Evolutionary conservation across 2,113 vertebrate species (phyloP).

Genomic region (Poecilia latipinna): DNA sequence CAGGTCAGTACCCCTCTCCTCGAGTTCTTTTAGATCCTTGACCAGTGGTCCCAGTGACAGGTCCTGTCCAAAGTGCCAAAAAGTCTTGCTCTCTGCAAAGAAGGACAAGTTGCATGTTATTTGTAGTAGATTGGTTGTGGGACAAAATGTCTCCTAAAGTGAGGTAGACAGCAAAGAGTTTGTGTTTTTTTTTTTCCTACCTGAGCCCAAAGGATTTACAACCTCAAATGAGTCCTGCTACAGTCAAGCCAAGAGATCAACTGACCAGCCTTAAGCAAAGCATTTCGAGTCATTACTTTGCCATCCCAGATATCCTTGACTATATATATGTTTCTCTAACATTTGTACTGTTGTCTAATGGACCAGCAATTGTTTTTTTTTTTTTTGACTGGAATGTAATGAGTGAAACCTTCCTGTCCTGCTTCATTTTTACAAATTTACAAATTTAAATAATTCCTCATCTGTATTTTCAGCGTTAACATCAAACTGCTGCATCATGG

Average conservation of each 20-base stretch:
- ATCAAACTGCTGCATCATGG: no score
- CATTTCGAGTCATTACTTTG: background rate
- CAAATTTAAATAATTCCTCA: background rate
- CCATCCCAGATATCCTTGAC: background rate
- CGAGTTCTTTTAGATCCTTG: conserved; percentile 23
- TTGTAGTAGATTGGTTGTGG: conserved; percentile 27
- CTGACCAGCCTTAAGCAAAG: background rate
- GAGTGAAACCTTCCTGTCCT: conserved; percentile 7
- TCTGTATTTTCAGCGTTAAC: no score
- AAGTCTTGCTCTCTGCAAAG: conserved; percentile 33
- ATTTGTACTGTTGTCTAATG: background rate
- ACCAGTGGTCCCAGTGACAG: conserved; percentile 18
- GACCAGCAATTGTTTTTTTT: background rate
- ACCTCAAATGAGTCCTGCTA: conserved; percentile 40
- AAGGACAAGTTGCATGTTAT: conserved; percentile 33
- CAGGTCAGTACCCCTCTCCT: conserved; percentile 6
- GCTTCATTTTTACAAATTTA: background rate
- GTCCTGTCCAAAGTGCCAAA: conserved; percentile 22
- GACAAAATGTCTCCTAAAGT: conserved; percentile 25
- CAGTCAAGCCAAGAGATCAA: conserved; percentile 9
- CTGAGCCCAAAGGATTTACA: conserved; percentile 6
- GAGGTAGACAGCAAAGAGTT: conserved; percentile 31
- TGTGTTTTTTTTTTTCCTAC: conserved; percentile 31
- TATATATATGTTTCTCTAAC: background rate
- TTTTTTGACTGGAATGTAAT: background rate